Percentiles rank a stretch among this genome's conserved stretches.
phyloP scores from a whole-genome alignment of 2,888 invertebrate species.

The Orchesella flavescens region DNA sequence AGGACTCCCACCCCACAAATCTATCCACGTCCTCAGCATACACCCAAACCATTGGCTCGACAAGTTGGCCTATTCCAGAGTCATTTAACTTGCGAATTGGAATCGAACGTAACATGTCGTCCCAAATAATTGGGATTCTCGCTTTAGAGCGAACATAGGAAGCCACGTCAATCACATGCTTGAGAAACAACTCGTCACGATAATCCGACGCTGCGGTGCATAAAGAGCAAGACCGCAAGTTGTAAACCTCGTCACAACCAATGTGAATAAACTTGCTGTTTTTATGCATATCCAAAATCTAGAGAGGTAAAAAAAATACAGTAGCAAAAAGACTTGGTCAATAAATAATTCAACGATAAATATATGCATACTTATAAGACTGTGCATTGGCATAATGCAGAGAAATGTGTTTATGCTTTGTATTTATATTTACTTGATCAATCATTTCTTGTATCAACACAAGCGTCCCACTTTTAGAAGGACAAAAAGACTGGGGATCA shows the following conservation, averaged over 20 bases:
- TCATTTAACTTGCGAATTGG: constrained; percentile 75
- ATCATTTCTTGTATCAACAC: constrained; percentile 81
- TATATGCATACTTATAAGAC: no score
- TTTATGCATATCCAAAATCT: constrained; percentile 74
- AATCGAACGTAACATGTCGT: constrained; percentile 85
- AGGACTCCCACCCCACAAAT: constrained; percentile 75
- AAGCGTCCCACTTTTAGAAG: constrained; percentile 80
- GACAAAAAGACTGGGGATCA: constrained; percentile 84
- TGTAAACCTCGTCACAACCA: constrained; percentile 84
- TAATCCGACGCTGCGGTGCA: constrained; percentile 74
- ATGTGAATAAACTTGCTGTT: constrained; percentile 79
- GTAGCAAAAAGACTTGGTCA: not conserved
- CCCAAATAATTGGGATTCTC: constrained; percentile 86
- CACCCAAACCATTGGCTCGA: constrained; percentile 87
- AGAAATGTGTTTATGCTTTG: no score
- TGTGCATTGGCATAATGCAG: no score
- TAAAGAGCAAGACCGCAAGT: constrained; percentile 81
- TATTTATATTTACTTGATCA: constrained; percentile 78
- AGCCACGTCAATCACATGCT: constrained; percentile 80
- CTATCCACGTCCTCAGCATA: constrained; percentile 83
- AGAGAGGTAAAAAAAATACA: constrained; percentile 60
- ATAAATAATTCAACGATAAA: not conserved
- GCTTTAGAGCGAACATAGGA: constrained; percentile 73
- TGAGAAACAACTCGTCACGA: constrained; percentile 79
- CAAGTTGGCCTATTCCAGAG: constrained; percentile 80